These are phyloP conservation scores for Globia sparganii DNA, from an alignment of 2,888 invertebrate species.

Conservation along the genomic window DNA sequence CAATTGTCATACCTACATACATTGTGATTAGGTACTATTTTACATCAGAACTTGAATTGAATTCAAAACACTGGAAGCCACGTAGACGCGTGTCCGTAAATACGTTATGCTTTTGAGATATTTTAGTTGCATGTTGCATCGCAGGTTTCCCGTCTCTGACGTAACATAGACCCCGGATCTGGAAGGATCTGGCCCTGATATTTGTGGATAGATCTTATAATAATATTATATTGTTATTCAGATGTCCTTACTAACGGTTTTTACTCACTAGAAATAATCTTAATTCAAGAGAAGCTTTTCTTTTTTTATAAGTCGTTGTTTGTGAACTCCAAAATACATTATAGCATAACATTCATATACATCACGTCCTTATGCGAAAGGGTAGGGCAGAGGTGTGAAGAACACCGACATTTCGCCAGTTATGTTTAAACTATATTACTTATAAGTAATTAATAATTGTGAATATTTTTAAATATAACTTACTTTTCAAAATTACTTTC, in stretches of 20 bases:
- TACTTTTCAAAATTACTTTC: constrained; percentile 2
- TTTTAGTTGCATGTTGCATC: constrained; percentile 4
- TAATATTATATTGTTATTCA: constrained; percentile 3
- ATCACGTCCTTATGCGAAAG: not conserved
- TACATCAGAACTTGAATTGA: not conserved
- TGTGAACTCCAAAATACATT: constrained; percentile 7
- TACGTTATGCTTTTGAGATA: constrained; percentile 9
- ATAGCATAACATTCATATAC: not conserved
- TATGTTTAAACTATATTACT: constrained; percentile 1
- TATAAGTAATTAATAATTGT: constrained; percentile 15
- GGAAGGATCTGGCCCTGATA: not conserved
- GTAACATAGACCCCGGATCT: not conserved
- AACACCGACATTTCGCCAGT: constrained; percentile 13
- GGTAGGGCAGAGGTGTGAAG: not conserved
- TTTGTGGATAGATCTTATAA: constrained; percentile 10
- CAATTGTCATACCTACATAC: not conserved
- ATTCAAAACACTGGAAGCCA: not conserved
- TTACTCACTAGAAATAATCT: not conserved
- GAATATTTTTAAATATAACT: constrained; percentile 1
- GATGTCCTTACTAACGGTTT: not conserved
- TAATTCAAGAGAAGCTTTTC: not conserved
- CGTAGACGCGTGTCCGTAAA: not conserved
- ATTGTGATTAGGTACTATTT: not conserved
- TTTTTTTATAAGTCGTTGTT: constrained; percentile 10
- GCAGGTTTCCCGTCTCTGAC: not conserved